phyloP scores from a whole-genome alignment of 2,113 vertebrate genomes.

The Pangasianodon gigas region DNA sequence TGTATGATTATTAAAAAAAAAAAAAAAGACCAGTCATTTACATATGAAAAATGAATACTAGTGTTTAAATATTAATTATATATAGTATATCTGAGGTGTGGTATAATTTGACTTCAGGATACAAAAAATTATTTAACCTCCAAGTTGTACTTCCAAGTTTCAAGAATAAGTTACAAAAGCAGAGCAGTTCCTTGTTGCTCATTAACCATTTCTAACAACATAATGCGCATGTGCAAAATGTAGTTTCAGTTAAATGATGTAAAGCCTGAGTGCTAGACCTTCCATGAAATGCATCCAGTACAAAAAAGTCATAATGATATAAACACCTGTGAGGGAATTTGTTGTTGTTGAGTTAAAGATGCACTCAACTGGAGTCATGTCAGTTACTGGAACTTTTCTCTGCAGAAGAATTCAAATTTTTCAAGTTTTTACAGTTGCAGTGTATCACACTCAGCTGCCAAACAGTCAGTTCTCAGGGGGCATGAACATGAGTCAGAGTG shows the following conservation, averaged over 20 bases:
- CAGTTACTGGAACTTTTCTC: neutral
- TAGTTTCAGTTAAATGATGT: neutral
- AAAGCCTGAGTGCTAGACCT: neutral
- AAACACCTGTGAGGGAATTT: neutral
- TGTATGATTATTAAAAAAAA: neutral
- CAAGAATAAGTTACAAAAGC: neutral
- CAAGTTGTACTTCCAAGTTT: neutral
- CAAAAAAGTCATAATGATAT: neutral
- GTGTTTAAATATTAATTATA: neutral
- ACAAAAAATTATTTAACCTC: neutral
- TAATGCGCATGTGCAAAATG: neutral
- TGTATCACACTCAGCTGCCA: neutral
- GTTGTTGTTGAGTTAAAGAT: neutral
- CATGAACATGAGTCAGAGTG: conserved; percentile 45
- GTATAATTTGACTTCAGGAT: neutral
- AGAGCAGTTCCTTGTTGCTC: conserved; percentile 8
- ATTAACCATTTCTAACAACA: conserved; percentile 13
- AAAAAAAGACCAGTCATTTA: neutral
- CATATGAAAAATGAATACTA: neutral
- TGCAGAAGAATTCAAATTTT: neutral
- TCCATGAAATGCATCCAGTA: neutral
- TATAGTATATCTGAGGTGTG: neutral
- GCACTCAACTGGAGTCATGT: neutral
- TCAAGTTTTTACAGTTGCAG: neutral
- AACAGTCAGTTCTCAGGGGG: neutral